Percentiles rank a stretch among this genome's conserved stretches.
Evolutionary conservation across 1,140 invertebrate species (phyloP).

Genomic region (Dendroctonus ponderosae): DNA sequence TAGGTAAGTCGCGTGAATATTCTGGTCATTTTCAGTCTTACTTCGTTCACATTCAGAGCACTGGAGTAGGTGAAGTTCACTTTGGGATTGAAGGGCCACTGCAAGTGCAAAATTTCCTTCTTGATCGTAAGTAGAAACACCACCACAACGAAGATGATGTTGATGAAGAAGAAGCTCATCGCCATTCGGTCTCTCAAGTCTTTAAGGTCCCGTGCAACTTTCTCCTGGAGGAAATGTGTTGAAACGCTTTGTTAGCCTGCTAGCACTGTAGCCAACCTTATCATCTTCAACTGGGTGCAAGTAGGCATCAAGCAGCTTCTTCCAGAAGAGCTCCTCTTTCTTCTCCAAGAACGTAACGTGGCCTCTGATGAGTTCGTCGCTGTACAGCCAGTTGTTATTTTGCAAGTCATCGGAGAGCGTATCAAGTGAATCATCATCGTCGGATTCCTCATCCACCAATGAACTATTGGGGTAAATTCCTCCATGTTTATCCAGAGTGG

Average conservation of each 20-base stretch:
- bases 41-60: slow-evolving; percentile 11
- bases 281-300: slow-evolving; percentile 65
- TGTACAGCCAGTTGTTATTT: slow-evolving; percentile 64
- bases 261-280: slow-evolving; percentile 7
- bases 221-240: slow-evolving; percentile 49
- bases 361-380: slow-evolving; percentile 62
- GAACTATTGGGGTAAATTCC: not conserved
- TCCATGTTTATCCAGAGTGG: slow-evolving; percentile 9
- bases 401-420: slow-evolving; percentile 38
- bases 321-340: slow-evolving; percentile 71
- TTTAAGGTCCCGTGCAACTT: slow-evolving; percentile 61
- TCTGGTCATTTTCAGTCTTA: slow-evolving; percentile 2
- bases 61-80: slow-evolving; percentile 62
- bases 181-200: slow-evolving; percentile 69
- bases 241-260: not conserved
- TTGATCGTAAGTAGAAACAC: slow-evolving; percentile 78
- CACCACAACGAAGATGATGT: slow-evolving; percentile 77
- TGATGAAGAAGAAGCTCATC: slow-evolving; percentile 82
- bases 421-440: slow-evolving; percentile 22
- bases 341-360: slow-evolving; percentile 61
- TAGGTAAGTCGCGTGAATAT: not conserved
- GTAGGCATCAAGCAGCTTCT: slow-evolving; percentile 70
- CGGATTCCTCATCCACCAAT: slow-evolving; percentile 20
- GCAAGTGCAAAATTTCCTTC: slow-evolving; percentile 66
- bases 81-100: slow-evolving; percentile 69